Evolutionary conservation across 2,113 vertebrate species (phyloP).

Genomic region (Telmatochromis sp.): DNA sequence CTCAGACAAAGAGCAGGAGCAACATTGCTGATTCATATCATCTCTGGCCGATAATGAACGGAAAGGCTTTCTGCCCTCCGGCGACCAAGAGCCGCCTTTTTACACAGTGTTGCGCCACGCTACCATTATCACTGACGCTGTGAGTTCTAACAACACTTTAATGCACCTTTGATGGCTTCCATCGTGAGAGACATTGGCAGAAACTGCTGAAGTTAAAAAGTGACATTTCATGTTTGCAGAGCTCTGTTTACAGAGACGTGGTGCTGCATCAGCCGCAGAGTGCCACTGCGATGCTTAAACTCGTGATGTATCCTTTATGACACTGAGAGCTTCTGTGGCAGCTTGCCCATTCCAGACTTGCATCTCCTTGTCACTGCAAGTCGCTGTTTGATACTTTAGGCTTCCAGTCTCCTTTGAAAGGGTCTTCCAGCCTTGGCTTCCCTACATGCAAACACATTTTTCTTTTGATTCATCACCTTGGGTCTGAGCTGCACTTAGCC

Average conservation of each 20-base stretch:
- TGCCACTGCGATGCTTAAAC: background rate
- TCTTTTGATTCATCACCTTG: background rate
- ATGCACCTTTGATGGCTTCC: background rate
- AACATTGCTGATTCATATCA: constrained; percentile 29
- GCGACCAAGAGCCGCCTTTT: background rate
- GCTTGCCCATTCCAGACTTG: constrained; percentile 24
- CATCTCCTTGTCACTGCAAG: constrained; percentile 10
- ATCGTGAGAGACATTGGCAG: background rate
- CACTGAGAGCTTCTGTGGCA: constrained; percentile 59
- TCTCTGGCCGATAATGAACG: background rate
- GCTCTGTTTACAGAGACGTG: background rate
- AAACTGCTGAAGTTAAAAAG: constrained; percentile 12
- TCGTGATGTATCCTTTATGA: constrained; percentile 49
- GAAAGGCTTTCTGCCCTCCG: background rate
- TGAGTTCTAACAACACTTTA: background rate
- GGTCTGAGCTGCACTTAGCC: background rate
- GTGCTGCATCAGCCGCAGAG: background rate
- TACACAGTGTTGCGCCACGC: background rate
- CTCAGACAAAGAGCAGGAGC: constrained; percentile 26
- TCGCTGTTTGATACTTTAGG: constrained; percentile 1
- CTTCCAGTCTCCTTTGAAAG: background rate
- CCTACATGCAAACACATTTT: background rate
- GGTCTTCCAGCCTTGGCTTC: background rate
- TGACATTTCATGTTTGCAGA: constrained; percentile 2
- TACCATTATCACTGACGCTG: background rate